A percentile compares a stretch with the other conserved stretches of the same genome.
Conservation (phyloP, 2,888 invertebrate species). For the Hoplodrina blanda region DNA sequence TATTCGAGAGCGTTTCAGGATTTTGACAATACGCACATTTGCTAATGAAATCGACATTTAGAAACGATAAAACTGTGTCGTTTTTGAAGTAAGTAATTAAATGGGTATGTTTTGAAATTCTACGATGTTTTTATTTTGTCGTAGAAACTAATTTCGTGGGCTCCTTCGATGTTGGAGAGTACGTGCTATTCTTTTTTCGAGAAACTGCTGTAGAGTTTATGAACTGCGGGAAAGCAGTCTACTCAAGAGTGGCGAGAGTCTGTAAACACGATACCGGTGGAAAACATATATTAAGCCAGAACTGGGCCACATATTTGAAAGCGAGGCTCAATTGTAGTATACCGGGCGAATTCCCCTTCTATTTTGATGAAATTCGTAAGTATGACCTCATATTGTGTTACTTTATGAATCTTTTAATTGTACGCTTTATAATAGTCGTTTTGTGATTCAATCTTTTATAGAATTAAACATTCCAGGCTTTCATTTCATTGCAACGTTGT, state of each 20-base stretch:
- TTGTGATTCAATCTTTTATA: constrained; percentile 37
- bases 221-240: constrained; percentile 93
- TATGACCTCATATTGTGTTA: constrained; percentile 56
- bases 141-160: constrained; percentile 94
- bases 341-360: constrained; percentile 94
- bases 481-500: constrained; percentile 53
- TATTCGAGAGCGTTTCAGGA: constrained; percentile 42
- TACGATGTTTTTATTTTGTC: constrained; percentile 68
- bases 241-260: constrained; percentile 93
- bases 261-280: constrained; percentile 93
- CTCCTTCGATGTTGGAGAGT: constrained; percentile 92
- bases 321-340: constrained; percentile 93
- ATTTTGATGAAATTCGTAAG: constrained; percentile 94
- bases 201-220: constrained; percentile 93
- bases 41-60: constrained; percentile 40
- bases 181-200: constrained; percentile 93
- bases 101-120: constrained; percentile 8
- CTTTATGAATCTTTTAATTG: constrained; percentile 34
- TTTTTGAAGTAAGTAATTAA: constrained; percentile 19
- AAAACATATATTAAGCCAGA: constrained; percentile 92
- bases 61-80: constrained; percentile 31
- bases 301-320: constrained; percentile 93
- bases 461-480: constrained; percentile 33
- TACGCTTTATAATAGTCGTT: constrained; percentile 19
- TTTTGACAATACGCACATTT: constrained; percentile 44